phyloP scores from a whole-genome alignment of 2,113 vertebrate genomes.

The Oostethus manadensis region DNA sequence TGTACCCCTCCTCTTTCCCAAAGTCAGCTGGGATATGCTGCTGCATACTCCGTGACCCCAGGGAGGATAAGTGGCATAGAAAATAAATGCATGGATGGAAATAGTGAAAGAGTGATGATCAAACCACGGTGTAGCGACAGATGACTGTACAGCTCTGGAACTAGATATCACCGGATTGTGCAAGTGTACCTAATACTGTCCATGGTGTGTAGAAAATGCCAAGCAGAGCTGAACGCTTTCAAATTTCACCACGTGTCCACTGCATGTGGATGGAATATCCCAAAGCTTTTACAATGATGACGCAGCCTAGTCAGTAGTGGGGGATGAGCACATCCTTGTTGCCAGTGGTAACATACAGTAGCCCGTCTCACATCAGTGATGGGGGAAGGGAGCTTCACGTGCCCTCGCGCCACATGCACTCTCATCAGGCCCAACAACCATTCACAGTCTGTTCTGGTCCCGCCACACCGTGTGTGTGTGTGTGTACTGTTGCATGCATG shows the following conservation, averaged over 20 bases:
- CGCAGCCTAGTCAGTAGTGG: conserved; percentile 8
- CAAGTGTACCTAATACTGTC: too few relatives aligned
- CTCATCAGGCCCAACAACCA: conserved; percentile 29
- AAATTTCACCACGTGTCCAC: neutral
- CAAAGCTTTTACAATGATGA: conserved; percentile 13
- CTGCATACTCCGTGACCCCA: too few relatives aligned
- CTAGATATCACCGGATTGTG: too few relatives aligned
- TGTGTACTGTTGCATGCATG: conserved; percentile 22
- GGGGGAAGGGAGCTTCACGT: conserved; percentile 36
- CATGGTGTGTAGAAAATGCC: too few relatives aligned
- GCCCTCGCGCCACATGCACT: conserved; percentile 34
- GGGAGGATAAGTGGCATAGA: too few relatives aligned
- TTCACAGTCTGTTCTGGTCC: conserved; percentile 34
- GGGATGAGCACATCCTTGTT: conserved; percentile 30
- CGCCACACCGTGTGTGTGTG: conserved; percentile 4
- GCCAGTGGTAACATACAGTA: conserved; percentile 33
- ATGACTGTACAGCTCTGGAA: too few relatives aligned
- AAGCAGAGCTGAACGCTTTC: neutral
- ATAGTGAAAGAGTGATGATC: too few relatives aligned
- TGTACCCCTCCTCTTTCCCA: too few relatives aligned
- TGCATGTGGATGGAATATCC: conserved; percentile 14
- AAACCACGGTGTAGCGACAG: too few relatives aligned
- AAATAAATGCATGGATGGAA: too few relatives aligned
- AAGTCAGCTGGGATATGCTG: too few relatives aligned
- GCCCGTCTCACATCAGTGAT: conserved; percentile 26